These are phyloP conservation scores for Pachymerium ferrugineum DNA, from an alignment of 2,888 invertebrate genomes.

Conservation along the genomic window DNA sequence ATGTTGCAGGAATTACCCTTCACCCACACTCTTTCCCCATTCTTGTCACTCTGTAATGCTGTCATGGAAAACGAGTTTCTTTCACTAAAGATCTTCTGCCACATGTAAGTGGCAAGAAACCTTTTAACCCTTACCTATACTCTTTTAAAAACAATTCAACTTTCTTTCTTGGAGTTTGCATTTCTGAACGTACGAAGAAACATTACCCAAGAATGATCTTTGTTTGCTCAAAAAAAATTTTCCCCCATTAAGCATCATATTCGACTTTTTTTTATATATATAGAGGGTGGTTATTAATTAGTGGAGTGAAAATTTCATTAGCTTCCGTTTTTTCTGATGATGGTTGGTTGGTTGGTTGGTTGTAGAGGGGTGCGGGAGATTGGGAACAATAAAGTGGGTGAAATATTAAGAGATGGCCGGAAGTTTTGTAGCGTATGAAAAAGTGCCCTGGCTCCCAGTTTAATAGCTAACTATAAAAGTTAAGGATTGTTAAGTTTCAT, in stretches of 20 bases:
- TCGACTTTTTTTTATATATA: background rate
- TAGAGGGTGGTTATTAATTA: conserved; percentile 21
- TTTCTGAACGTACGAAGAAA: background rate
- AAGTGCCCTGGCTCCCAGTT: background rate
- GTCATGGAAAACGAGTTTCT: conserved; percentile 18
- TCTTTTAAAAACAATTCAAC: background rate
- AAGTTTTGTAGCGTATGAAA: conserved; percentile 21
- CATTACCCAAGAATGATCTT: background rate
- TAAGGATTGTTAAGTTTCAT: conserved; percentile 22
- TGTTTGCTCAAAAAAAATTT: background rate
- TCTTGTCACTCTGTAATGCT: conserved; percentile 7
- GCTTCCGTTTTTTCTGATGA: background rate
- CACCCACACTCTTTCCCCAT: conserved; percentile 18
- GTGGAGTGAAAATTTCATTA: conserved; percentile 5
- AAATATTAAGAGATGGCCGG: conserved; percentile 18
- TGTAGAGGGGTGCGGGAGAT: background rate
- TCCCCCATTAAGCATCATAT: no score
- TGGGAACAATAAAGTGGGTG: background rate
- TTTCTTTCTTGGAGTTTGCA: background rate
- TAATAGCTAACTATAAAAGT: conserved; percentile 24
- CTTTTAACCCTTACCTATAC: background rate
- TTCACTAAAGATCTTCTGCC: conserved; percentile 11
- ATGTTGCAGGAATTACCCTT: conserved; percentile 18
- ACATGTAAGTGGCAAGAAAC: background rate
- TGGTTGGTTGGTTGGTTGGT: no score